These are phyloP conservation scores for Percina caprodes DNA, from an alignment of 2,113 vertebrate genomes.

Conservation along the genomic window DNA sequence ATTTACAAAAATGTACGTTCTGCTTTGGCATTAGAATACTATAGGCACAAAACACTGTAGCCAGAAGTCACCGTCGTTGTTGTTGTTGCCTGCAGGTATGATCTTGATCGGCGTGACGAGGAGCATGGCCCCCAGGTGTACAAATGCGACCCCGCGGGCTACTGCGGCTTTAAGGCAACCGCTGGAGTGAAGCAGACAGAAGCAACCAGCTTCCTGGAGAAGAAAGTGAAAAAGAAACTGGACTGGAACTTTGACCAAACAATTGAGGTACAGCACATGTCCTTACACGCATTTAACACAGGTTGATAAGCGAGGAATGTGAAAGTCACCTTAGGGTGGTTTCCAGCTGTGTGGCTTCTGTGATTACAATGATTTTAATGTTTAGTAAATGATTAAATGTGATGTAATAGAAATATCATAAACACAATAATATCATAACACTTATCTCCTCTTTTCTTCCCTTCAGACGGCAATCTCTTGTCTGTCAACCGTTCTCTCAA, in stretches of 20 bases:
- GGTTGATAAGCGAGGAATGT: slow-evolving; percentile 3
- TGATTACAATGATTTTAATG: neutral
- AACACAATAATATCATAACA: too few relatives aligned
- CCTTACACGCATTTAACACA: neutral
- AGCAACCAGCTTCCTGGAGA: slow-evolving; percentile 99
- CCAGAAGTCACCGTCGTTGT: neutral
- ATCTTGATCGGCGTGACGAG: slow-evolving; percentile 97
- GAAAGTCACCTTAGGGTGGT: slow-evolving; percentile 9
- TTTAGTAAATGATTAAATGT: neutral
- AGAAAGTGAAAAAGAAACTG: slow-evolving; percentile 99
- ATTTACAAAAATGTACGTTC: too few relatives aligned
- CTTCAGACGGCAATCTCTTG: slow-evolving; percentile 95
- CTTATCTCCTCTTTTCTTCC: neutral
- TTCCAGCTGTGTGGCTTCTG: slow-evolving; percentile 9
- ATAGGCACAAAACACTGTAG: too few relatives aligned
- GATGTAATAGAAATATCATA: too few relatives aligned
- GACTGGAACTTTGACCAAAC: slow-evolving; percentile 98
- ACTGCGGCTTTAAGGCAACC: slow-evolving; percentile 98
- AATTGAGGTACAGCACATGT: slow-evolving; percentile 88
- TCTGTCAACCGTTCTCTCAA: slow-evolving; percentile 95
- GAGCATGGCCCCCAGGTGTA: slow-evolving; percentile 95
- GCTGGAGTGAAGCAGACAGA: slow-evolving; percentile 98
- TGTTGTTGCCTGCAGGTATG: slow-evolving; percentile 88
- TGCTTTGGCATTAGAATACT: neutral
- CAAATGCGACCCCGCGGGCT: slow-evolving; percentile 98